A percentile compares a stretch with the other conserved stretches of the same genome.
Conservation (phyloP, 2,888 invertebrate species). For the Cheilosia grossa region DNA sequence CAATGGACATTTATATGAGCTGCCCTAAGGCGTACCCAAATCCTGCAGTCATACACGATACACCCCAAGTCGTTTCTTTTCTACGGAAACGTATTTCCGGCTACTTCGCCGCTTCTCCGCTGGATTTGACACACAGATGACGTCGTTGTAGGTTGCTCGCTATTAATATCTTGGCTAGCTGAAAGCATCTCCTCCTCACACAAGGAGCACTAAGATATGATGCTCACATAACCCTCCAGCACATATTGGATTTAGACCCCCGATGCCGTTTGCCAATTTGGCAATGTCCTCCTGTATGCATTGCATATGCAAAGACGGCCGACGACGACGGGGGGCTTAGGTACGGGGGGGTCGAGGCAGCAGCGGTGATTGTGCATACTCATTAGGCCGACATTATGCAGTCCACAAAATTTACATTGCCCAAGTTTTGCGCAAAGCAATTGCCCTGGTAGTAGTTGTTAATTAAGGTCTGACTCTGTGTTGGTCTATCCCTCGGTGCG, state of each 20-base stretch:
- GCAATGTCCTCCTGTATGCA: constrained; percentile 44
- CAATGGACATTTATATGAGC: constrained; percentile 55
- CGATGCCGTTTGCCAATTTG: constrained; percentile 69
- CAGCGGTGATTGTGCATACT: constrained; percentile 60
- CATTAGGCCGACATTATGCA: constrained; percentile 69
- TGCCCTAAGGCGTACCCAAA: constrained; percentile 40
- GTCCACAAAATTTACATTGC: constrained; percentile 65
- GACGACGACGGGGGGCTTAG: neutral
- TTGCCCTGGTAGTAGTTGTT: constrained; percentile 48
- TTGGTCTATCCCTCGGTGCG: neutral
- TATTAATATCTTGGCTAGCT: constrained; percentile 58
- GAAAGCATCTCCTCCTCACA: constrained; percentile 7
- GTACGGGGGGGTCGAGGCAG: neutral
- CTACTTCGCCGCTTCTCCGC: neutral
- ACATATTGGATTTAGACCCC: constrained; percentile 61
- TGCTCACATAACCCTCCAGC: constrained; percentile 48
- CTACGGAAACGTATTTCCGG: constrained; percentile 18
- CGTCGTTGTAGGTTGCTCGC: constrained; percentile 18
- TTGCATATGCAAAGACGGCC: constrained; percentile 17
- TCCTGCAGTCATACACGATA: constrained; percentile 36
- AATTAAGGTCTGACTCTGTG: constrained; percentile 47
- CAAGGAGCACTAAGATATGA: constrained; percentile 19
- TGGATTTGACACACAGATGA: constrained; percentile 10
- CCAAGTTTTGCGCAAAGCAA: constrained; percentile 61
- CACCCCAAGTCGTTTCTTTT: constrained; percentile 56